Evolutionary conservation across 2,113 vertebrate species (phyloP).

Genomic region (Anarhynchus alexandrinus): DNA sequence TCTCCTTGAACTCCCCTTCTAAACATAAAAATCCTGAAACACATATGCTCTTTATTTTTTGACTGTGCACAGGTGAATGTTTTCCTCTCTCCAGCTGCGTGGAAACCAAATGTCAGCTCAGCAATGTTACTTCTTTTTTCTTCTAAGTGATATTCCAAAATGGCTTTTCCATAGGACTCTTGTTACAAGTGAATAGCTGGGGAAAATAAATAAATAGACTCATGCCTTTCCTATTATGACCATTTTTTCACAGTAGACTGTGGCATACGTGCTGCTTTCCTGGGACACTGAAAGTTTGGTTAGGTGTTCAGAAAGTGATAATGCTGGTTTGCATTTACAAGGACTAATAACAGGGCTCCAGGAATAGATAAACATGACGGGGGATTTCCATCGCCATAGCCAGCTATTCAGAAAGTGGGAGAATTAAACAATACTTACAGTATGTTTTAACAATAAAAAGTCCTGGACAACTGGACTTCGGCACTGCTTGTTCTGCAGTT

Average conservation of each 20-base stretch:
- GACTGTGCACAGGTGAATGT: neutral
- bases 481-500: constrained; percentile 27
- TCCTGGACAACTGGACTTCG: constrained; percentile 41
- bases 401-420: constrained; percentile 28
- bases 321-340: constrained; percentile 40
- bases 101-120: neutral
- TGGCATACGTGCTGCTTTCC: neutral
- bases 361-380: constrained; percentile 40
- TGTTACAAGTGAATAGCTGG: neutral
- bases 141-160: neutral
- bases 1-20: constrained; percentile 1
- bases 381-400: constrained; percentile 48
- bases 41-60: neutral
- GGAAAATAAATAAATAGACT: neutral
- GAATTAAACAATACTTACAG: neutral
- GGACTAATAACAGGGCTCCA: neutral
- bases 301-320: constrained; percentile 5
- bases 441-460: constrained; percentile 31
- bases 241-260: neutral
- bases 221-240: neutral
- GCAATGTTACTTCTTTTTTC: neutral
- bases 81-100: neutral
- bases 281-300: neutral
- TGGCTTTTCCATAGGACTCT: neutral
- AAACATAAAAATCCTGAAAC: neutral